Evolutionary conservation across 2,888 invertebrate genomes (phyloP), one percentile per base, ranked within the genome.

Genomic region (Apomyelois bistriatella): DNA sequence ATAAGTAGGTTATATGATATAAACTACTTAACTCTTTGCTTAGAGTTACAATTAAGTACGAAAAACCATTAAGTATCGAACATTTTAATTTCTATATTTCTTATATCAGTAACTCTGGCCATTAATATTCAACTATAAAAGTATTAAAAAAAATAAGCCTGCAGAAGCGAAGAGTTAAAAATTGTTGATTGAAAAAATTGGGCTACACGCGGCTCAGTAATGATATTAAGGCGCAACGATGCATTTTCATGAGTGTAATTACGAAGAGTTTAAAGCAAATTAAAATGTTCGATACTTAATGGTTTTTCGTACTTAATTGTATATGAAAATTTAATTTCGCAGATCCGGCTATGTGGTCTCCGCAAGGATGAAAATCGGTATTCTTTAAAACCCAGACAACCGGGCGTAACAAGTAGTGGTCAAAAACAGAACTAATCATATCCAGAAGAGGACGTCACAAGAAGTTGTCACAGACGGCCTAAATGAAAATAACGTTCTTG

Each of bases 171-270:
- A 13, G 12, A 12, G 42, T 22, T n/a, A 10, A 43, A 43, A 43
- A 43, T 28, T 28, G 42, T 10, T 7, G 28, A 43, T 43, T 40
- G 40, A 13, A 43, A 36, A 36, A 17, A 48, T 36, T 48, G 36
- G 36, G n/a, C 12, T 36, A 32, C 4, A 8, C 30, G 48, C 36
- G n/a, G 36, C 48, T 40, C 40, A 15, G 12, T 36, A 48, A 48
- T 35, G 15, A 47, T 36, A 48, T 48, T 43, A 43, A 43, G 28
- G 40, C 15, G 41, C 48, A 48, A 48, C 36, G 48, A 37, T 48
- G 48, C 48, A 48, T 48, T 48, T 48, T 36, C 48, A 48, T 48
- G 42, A 43, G 42, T 22, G 22, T 28, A 43, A 43, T 43, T 43
- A 43, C 28, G 42, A 28, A 43, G 42, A 28, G 22, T 22, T 12